Conservation (phyloP, 2,113 vertebrate species). For the Hemiprocne comata region DNA sequence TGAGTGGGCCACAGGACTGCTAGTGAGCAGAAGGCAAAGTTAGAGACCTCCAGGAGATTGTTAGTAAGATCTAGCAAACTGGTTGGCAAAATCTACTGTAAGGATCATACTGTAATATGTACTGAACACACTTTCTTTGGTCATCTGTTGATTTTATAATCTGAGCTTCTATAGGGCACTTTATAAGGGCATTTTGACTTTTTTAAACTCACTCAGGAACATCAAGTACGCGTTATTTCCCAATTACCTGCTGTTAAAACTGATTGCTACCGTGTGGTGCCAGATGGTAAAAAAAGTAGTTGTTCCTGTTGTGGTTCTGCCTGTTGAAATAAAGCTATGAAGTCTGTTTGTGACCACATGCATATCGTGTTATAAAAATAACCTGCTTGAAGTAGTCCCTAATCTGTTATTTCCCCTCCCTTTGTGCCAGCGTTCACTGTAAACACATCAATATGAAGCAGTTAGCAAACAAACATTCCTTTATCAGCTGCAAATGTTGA, state of each 20-base stretch:
- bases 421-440: constrained; percentile 8
- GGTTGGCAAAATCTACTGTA: neutral
- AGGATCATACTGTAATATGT: neutral
- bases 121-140: neutral
- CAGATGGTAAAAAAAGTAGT: neutral
- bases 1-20: neutral
- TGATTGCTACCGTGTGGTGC: neutral
- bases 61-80: neutral
- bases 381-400: constrained; percentile 33
- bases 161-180: neutral
- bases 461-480: constrained; percentile 48
- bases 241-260: neutral
- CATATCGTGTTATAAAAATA: constrained; percentile 59
- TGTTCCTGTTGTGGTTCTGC: neutral
- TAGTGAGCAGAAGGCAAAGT: neutral
- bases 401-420: constrained; percentile 50
- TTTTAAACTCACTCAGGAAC: neutral
- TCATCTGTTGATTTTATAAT: neutral
- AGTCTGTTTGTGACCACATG: constrained; percentile 6
- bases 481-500: neutral
- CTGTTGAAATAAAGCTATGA: neutral
- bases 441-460: constrained; percentile 67
- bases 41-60: neutral
- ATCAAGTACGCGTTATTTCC: neutral
- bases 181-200: neutral